Evolutionary conservation across 2,113 vertebrate genomes (phyloP).

Genomic region (Turdus rufiventris): DNA sequence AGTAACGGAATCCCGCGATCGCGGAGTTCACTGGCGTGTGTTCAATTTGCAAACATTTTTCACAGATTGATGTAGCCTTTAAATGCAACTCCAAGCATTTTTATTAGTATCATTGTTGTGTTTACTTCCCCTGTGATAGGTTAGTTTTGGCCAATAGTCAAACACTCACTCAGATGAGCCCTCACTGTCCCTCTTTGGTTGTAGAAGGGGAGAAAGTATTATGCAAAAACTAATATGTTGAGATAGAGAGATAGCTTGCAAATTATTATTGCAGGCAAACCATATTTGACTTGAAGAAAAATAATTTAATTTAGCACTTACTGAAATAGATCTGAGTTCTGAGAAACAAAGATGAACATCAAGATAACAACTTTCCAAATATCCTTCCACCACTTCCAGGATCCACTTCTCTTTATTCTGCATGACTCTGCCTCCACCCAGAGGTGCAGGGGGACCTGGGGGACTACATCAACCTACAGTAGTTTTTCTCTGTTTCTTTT

Average conservation of each 20-base stretch:
- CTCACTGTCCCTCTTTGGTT: not conserved
- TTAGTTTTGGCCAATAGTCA: not conserved
- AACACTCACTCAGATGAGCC: rapidly evolving
- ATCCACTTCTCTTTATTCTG: not conserved
- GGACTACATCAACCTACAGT: not conserved
- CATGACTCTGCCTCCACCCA: not conserved
- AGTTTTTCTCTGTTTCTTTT: not conserved
- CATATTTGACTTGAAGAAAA: not conserved
- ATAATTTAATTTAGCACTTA: not conserved
- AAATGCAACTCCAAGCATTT: too few relatives aligned
- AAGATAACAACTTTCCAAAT: not conserved
- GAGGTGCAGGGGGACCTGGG: rapidly evolving
- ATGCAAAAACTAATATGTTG: not conserved
- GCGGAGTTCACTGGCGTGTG: too few relatives aligned
- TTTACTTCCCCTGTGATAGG: not conserved
- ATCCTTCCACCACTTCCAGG: rapidly evolving
- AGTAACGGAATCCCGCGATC: too few relatives aligned
- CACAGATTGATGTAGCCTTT: too few relatives aligned
- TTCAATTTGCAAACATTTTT: too few relatives aligned
- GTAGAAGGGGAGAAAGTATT: not conserved
- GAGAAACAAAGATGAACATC: not conserved
- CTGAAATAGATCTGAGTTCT: not conserved
- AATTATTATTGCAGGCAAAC: not conserved
- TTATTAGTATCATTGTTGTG: not conserved
- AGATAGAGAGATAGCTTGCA: not conserved